Conservation (phyloP, 2,888 invertebrate species). For the Hanleya hanleyi region DNA sequence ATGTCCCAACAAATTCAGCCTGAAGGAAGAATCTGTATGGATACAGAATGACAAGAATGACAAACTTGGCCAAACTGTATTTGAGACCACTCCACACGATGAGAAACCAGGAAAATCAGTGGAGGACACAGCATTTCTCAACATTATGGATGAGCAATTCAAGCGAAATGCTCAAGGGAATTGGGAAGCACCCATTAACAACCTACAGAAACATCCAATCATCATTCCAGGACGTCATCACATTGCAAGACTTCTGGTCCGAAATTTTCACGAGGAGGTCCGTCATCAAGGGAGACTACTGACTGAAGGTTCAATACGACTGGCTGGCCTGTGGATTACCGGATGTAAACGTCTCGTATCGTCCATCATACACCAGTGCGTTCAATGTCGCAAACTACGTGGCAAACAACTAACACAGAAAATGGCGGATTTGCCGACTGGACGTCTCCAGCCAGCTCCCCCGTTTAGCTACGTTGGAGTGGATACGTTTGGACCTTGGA, state of each 20-base stretch:
- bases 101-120: slow-evolving; percentile 15
- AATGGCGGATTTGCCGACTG: slow-evolving; percentile 38
- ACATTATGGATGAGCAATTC: slow-evolving; percentile 12
- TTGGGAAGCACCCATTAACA: slow-evolving; percentile 7
- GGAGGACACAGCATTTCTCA: slow-evolving; percentile 17
- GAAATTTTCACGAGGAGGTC: slow-evolving; percentile 14
- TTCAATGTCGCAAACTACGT: slow-evolving; percentile 28
- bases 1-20: slow-evolving; percentile 19
- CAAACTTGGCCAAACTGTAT: neutral
- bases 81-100: slow-evolving; percentile 12
- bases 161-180: slow-evolving; percentile 10
- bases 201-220: slow-evolving; percentile 15
- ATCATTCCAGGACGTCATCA: slow-evolving; percentile 30
- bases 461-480: slow-evolving; percentile 40
- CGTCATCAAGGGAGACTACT: slow-evolving; percentile 29
- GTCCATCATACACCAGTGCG: slow-evolving; percentile 24
- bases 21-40: too few relatives aligned
- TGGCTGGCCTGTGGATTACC: slow-evolving; percentile 29
- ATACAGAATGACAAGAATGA: too few relatives aligned
- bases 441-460: slow-evolving; percentile 26
- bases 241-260: slow-evolving; percentile 25
- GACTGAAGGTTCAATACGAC: slow-evolving; percentile 33
- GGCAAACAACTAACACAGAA: slow-evolving; percentile 20
- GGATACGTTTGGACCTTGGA: slow-evolving; percentile 35
- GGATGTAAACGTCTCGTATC: slow-evolving; percentile 20